These are phyloP conservation scores for Diabrotica balteata DNA, from an alignment of 2,888 invertebrate genomes.

Conservation along the genomic window DNA sequence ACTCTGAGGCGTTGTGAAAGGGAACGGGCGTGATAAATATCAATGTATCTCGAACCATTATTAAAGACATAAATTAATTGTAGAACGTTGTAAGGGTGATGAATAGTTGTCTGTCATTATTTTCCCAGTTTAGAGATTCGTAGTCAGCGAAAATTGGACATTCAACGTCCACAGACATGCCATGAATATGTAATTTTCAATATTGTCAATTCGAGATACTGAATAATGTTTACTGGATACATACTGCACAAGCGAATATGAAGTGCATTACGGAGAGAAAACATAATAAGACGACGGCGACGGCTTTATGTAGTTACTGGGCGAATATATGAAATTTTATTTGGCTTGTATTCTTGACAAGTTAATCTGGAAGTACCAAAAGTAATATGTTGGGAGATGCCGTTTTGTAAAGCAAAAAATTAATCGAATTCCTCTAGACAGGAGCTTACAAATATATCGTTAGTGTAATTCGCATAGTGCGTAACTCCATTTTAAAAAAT, in stretches of 20 bases:
- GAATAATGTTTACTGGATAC: conserved; percentile 20
- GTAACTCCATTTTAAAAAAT: no score
- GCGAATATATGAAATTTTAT: conserved; percentile 20
- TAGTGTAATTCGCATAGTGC: no score
- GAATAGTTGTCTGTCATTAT: conserved; percentile 35
- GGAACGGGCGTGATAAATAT: conserved; percentile 21
- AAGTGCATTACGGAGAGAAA: conserved; percentile 19
- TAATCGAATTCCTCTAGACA: no score
- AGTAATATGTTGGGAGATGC: no score
- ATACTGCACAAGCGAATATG: conserved; percentile 13
- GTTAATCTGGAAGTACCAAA: no score
- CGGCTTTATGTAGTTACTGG: conserved; percentile 17
- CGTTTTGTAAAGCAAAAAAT: no score
- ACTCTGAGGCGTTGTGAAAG: conserved; percentile 13
- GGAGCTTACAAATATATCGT: no score
- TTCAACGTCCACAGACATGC: conserved; percentile 25
- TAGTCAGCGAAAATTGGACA: conserved; percentile 28
- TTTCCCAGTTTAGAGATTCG: conserved; percentile 9
- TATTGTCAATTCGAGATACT: conserved; percentile 23
- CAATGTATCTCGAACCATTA: conserved; percentile 31
- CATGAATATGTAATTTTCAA: conserved; percentile 30
- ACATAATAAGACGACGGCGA: conserved; percentile 11
- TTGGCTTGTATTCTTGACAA: not conserved
- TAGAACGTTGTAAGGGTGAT: conserved; percentile 27
- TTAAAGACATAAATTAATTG: conserved; percentile 34